Conservation (phyloP, 1,140 invertebrate genomes). For the Melanaphis sacchari region DNA sequence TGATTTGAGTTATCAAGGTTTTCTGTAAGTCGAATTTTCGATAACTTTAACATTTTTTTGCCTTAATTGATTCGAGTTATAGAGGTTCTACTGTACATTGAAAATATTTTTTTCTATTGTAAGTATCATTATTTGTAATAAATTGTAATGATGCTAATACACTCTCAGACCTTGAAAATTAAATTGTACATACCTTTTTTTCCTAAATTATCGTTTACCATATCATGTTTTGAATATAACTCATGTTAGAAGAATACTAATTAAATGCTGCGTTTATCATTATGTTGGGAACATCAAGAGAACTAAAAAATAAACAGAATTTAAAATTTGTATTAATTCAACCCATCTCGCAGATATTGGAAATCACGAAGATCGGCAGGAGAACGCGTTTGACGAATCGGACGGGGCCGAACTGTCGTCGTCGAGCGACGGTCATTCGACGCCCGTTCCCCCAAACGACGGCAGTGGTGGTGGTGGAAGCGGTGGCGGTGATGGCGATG, state of each 20-base stretch:
- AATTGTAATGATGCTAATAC: background rate
- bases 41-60: no score
- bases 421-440: background rate
- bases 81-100: no score
- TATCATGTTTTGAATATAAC: background rate
- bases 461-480: background rate
- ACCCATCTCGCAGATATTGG: background rate
- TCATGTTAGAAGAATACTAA: background rate
- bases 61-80: no score
- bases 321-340: background rate
- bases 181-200: background rate
- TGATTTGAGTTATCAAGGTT: no score
- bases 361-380: background rate
- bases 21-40: no score
- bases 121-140: no score
- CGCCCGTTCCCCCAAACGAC: background rate
- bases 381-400: background rate
- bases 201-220: background rate
- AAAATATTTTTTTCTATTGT: no score
- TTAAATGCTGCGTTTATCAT: background rate
- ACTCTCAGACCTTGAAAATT: background rate
- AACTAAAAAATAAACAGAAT: background rate
- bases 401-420: slow-evolving; percentile 15
- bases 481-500: background rate
- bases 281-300: background rate